A percentile compares a stretch with the other conserved stretches of the same genome.
phyloP scores from a whole-genome alignment of 2,113 vertebrate species.

The Zosterops borbonicus region DNA sequence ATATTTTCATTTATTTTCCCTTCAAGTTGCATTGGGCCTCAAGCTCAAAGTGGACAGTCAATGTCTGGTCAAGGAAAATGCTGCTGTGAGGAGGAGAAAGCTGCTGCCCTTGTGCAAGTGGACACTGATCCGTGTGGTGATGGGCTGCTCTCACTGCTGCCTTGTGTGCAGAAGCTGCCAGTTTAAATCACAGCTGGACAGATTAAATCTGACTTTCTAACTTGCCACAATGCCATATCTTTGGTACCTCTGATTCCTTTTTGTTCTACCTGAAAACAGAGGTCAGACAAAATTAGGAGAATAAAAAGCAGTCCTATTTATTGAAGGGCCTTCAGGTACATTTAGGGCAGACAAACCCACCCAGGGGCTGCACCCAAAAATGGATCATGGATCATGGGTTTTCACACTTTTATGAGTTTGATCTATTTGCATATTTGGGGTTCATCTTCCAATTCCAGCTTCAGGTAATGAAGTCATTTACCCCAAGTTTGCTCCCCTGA shows the following conservation, averaged over 20 bases:
- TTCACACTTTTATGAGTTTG: not conserved
- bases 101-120: fast-evolving
- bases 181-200: not conserved
- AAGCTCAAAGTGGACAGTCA: not conserved
- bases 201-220: not conserved
- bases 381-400: fast-evolving
- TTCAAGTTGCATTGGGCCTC: not conserved
- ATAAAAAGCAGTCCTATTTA: not conserved
- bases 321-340: not conserved
- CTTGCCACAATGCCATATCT: not conserved
- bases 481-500: not conserved
- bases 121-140: not conserved
- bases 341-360: not conserved
- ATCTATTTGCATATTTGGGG: not conserved
- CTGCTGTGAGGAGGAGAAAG: not conserved
- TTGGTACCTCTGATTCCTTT: not conserved
- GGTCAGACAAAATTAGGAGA: not conserved
- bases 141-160: not conserved
- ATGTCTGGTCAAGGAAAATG: not conserved
- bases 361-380: not conserved
- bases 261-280: not conserved
- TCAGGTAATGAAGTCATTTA: not conserved
- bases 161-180: not conserved
- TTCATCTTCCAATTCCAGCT: not conserved
- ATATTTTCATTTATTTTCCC: not conserved